A percentile compares a stretch with the other conserved stretches of the same genome.
Evolutionary conservation across 2,113 vertebrate species (phyloP).

Genomic region (Aldabrachelys gigantea): DNA sequence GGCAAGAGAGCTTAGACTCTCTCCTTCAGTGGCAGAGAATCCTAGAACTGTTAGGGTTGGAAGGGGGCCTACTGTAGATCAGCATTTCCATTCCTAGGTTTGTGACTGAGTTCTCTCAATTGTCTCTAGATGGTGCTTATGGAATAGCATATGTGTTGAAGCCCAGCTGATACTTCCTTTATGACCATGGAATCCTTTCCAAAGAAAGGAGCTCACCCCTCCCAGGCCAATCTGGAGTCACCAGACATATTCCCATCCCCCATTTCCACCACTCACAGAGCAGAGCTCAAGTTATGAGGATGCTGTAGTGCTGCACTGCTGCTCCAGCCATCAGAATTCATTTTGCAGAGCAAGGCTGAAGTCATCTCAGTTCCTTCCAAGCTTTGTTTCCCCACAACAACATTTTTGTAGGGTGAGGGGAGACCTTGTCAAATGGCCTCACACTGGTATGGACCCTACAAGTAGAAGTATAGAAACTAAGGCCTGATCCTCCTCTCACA

Average conservation of each 20-base stretch:
- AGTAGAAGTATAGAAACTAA: neutral
- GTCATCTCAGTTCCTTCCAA: neutral
- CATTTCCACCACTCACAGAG: neutral
- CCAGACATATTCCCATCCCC: neutral
- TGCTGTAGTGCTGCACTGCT: accelerated
- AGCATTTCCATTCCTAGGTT: neutral
- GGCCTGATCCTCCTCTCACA: neutral
- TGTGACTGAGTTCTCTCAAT: neutral
- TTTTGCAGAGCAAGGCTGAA: neutral
- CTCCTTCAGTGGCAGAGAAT: neutral
- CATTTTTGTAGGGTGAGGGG: neutral
- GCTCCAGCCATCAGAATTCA: accelerated
- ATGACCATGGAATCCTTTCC: neutral
- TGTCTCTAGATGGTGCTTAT: neutral
- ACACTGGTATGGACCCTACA: accelerated
- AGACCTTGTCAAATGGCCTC: neutral
- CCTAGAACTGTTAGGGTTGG: slow-evolving; percentile 43
- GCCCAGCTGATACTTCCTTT: neutral
- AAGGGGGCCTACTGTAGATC: neutral
- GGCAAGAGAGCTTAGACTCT: neutral
- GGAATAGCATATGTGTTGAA: neutral
- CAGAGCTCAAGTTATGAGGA: neutral
- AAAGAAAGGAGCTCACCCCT: neutral
- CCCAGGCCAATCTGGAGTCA: neutral
- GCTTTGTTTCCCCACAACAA: neutral